A percentile compares a stretch with the other conserved stretches of the same genome.
phyloP scores from a whole-genome alignment of 2,113 vertebrate species.

The Jacana jacana region DNA sequence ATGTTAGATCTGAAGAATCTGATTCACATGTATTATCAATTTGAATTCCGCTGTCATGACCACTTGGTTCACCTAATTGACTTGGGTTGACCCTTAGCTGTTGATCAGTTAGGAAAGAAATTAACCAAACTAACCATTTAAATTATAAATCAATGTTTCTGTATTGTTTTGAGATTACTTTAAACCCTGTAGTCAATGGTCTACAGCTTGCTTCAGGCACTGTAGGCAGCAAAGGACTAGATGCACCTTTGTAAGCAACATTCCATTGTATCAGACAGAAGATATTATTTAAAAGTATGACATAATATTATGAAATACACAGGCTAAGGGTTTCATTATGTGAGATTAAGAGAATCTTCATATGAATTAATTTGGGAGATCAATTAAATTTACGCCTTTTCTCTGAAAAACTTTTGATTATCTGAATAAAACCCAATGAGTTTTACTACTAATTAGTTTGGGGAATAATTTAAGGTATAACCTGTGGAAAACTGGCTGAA shows the following conservation, averaged over 20 bases:
- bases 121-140: not conserved
- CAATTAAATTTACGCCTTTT: not conserved
- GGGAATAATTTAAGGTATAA: not conserved
- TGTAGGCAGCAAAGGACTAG: not conserved
- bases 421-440: not conserved
- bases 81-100: not conserved
- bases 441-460: not conserved
- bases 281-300: not conserved
- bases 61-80: not conserved
- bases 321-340: not conserved
- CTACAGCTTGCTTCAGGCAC: not conserved
- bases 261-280: not conserved
- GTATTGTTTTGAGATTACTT: not conserved
- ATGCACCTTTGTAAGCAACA: not conserved
- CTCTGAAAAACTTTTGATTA: slow-evolving; percentile 4
- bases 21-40: not conserved
- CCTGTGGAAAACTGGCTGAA: too few relatives aligned
- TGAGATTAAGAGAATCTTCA: not conserved
- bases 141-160: slow-evolving; percentile 15
- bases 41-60: not conserved
- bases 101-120: not conserved
- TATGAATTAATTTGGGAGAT: not conserved
- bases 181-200: not conserved
- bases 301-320: not conserved
- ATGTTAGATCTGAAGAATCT: not conserved